Conservation (phyloP, 2,113 vertebrate species). For the Scophthalmus maximus region DNA sequence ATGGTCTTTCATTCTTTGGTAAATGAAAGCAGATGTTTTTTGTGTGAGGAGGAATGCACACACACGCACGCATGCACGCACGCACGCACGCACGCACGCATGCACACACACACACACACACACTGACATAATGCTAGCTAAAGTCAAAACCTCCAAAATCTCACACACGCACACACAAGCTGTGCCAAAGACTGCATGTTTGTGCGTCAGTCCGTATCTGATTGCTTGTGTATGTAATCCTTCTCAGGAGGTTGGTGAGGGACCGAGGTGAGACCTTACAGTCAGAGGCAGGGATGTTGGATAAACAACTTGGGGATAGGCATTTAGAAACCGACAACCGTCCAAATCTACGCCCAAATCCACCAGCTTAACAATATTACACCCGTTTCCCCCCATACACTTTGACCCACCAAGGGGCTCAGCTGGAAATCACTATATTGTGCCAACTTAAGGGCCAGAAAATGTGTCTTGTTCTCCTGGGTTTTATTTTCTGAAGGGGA, state of each 20-base stretch:
- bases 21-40: constrained; percentile 58
- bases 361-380: constrained; percentile 1
- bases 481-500: neutral
- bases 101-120: too few relatives aligned
- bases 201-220: constrained; percentile 12
- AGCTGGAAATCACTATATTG: neutral
- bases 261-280: constrained; percentile 30
- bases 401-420: neutral
- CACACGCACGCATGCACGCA: too few relatives aligned
- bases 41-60: constrained; percentile 4
- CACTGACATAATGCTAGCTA: too few relatives aligned
- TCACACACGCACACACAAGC: too few relatives aligned
- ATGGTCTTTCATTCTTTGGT: constrained; percentile 28
- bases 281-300: constrained; percentile 34
- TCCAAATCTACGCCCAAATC: constrained; percentile 18
- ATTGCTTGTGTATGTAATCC: constrained; percentile 42
- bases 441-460: neutral
- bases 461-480: neutral
- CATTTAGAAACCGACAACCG: neutral
- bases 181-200: constrained; percentile 8
- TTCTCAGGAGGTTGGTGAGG: neutral
- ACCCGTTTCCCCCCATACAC: constrained; percentile 1
- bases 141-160: too few relatives aligned
- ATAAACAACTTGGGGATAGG: constrained; percentile 36
- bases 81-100: too few relatives aligned